Conservation (phyloP, 2,888 invertebrate species). For the Diarsia mendica region DNA sequence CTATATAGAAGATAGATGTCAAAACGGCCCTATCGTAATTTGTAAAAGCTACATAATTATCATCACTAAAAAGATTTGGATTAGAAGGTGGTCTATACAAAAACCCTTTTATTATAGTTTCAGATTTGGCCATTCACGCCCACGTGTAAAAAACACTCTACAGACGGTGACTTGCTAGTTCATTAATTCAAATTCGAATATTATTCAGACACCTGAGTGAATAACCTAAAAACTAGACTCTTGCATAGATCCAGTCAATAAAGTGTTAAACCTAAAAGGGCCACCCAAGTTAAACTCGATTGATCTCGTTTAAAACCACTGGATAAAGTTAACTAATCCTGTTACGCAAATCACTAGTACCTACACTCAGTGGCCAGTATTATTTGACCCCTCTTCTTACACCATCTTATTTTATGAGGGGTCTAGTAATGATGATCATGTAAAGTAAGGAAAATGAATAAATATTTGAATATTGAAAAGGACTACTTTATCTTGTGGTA, state of each 20-base stretch:
- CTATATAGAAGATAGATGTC: too few species aligned
- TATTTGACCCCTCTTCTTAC: too few species aligned
- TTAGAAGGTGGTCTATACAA: not conserved
- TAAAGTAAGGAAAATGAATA: constrained; percentile 61
- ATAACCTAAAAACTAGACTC: constrained; percentile 22
- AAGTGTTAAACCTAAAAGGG: constrained; percentile 37
- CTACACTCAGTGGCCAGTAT: too few species aligned
- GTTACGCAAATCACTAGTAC: constrained; percentile 60
- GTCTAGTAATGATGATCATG: constrained; percentile 14
- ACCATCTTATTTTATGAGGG: too few species aligned
- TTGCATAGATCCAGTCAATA: constrained; percentile 30
- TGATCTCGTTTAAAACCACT: constrained; percentile 37
- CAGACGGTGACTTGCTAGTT: not conserved
- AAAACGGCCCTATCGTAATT: not conserved
- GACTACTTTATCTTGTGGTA: constrained; percentile 58
- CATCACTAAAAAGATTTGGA: too few species aligned
- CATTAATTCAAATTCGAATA: constrained; percentile 29
- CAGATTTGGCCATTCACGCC: too few species aligned
- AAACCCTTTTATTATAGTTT: not conserved
- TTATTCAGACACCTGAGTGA: constrained; percentile 32
- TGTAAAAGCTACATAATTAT: not conserved
- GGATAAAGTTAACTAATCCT: constrained; percentile 57
- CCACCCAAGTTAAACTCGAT: constrained; percentile 55
- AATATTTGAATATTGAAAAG: constrained; percentile 65
- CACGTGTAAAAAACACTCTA: too few species aligned